phyloP scores from a whole-genome alignment of 2,113 vertebrate genomes.

The Zosterops japonicus region DNA sequence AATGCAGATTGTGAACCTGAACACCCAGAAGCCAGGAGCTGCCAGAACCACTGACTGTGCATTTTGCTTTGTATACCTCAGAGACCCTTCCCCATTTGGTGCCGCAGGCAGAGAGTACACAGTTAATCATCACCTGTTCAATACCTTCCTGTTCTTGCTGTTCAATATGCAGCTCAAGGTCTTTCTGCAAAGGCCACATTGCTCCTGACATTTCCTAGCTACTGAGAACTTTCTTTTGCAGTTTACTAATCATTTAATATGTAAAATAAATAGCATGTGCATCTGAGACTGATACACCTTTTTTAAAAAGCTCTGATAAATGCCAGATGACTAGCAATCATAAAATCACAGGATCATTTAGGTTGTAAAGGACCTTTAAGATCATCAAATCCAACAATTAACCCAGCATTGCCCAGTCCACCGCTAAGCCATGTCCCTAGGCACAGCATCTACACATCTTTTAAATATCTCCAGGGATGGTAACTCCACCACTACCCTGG shows the following conservation, averaged over 20 bases:
- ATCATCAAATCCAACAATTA: background rate
- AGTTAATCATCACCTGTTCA: conserved; percentile 15
- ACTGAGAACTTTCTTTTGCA: background rate
- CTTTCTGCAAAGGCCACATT: conserved; percentile 16
- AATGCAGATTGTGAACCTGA: background rate
- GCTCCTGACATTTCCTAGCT: conserved; percentile 21
- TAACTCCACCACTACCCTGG: background rate
- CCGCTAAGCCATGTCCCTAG: background rate
- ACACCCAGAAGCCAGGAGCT: background rate
- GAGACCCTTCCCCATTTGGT: background rate
- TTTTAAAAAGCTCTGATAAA: background rate
- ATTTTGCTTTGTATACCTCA: background rate
- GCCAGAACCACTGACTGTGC: background rate
- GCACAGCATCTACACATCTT: background rate
- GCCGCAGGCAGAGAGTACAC: background rate
- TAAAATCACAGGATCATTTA: background rate
- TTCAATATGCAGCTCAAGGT: conserved; percentile 22
- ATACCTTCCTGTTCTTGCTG: background rate
- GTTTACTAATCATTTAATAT: background rate
- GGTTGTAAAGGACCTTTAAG: background rate
- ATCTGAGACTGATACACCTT: background rate
- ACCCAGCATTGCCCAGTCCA: background rate
- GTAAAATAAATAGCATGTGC: background rate
- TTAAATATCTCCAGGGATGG: background rate
- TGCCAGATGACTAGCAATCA: background rate